A percentile compares a stretch with the other conserved stretches of the same genome.
phyloP scores from a whole-genome alignment of 2,797 vertebrate species.

The Tachyglossus aculeatus region DNA sequence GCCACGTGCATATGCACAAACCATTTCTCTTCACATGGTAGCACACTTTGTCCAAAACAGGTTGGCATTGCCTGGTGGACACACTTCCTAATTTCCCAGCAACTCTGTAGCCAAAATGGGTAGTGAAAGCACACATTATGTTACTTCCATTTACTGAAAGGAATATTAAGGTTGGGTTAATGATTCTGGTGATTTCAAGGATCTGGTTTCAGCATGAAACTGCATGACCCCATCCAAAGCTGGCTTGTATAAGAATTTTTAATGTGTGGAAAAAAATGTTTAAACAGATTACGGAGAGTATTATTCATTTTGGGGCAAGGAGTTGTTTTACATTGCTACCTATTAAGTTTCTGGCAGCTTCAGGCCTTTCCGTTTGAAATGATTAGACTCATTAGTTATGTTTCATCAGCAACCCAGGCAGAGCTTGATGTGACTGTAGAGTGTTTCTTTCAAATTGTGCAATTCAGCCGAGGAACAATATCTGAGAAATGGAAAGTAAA shows the following conservation, averaged over 20 bases:
- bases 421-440: conserved; percentile 56
- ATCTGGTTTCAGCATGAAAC: too few species aligned
- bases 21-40: too few species aligned
- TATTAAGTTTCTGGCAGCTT: neutral
- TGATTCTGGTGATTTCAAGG: too few species aligned
- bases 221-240: too few species aligned
- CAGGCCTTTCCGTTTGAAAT: conserved; percentile 13
- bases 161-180: neutral
- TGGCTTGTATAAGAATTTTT: too few species aligned
- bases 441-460: conserved; percentile 31
- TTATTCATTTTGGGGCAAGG: neutral
- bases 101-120: too few species aligned
- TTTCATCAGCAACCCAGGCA: conserved; percentile 58
- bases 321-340: conserved; percentile 7
- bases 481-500: conserved; percentile 36
- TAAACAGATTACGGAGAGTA: neutral
- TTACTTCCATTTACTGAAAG: neutral
- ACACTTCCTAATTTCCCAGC: too few species aligned
- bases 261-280: too few species aligned
- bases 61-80: too few species aligned
- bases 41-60: too few species aligned
- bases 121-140: too few species aligned
- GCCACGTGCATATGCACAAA: too few species aligned
- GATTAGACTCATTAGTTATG: conserved; percentile 54
- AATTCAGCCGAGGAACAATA: conserved; percentile 41